A percentile compares a stretch with the other conserved stretches of the same genome.
phyloP scores from a whole-genome alignment of 2,888 invertebrate genomes.

The Eugnorisma glareosa region DNA sequence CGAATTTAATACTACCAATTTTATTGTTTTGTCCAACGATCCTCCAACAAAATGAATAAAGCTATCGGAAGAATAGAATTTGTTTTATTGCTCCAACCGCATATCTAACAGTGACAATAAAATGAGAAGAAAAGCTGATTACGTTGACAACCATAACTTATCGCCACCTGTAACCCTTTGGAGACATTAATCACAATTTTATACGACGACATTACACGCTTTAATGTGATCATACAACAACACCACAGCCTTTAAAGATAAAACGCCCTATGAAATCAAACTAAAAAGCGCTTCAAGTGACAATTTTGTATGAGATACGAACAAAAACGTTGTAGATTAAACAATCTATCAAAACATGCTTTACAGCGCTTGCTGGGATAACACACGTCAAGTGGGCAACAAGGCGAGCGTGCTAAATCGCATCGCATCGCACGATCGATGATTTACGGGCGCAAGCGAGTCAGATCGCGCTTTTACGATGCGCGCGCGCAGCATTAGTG shows the following conservation, averaged over 20 bases:
- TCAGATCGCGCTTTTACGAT: slow-evolving; percentile 84
- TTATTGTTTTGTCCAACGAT: background rate
- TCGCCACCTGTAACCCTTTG: slow-evolving; percentile 47
- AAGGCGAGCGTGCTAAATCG: slow-evolving; percentile 79
- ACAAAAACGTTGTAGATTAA: background rate
- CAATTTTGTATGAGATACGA: background rate
- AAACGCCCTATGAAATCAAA: slow-evolving; percentile 15
- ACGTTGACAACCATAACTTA: slow-evolving; percentile 62
- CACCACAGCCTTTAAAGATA: slow-evolving; percentile 9
- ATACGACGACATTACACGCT: slow-evolving; percentile 55
- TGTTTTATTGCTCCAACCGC: slow-evolving; percentile 53
- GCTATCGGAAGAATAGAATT: slow-evolving; percentile 37
- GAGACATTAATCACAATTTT: slow-evolving; percentile 59
- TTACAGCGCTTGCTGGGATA: slow-evolving; percentile 56
- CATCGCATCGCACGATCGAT: slow-evolving; percentile 84
- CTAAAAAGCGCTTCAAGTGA: slow-evolving; percentile 19
- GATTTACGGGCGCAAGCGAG: slow-evolving; percentile 83
- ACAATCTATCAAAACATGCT: slow-evolving; percentile 35
- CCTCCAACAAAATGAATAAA: slow-evolving; percentile 14
- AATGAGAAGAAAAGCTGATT: slow-evolving; percentile 62
- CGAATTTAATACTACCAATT: background rate
- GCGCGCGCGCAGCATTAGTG: slow-evolving; percentile 66
- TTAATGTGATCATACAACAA: slow-evolving; percentile 50
- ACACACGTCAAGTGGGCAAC: slow-evolving; percentile 54
- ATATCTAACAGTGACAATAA: slow-evolving; percentile 45